Conservation (phyloP, 1,140 invertebrate genomes). For the Eriocheir sinensis region DNA sequence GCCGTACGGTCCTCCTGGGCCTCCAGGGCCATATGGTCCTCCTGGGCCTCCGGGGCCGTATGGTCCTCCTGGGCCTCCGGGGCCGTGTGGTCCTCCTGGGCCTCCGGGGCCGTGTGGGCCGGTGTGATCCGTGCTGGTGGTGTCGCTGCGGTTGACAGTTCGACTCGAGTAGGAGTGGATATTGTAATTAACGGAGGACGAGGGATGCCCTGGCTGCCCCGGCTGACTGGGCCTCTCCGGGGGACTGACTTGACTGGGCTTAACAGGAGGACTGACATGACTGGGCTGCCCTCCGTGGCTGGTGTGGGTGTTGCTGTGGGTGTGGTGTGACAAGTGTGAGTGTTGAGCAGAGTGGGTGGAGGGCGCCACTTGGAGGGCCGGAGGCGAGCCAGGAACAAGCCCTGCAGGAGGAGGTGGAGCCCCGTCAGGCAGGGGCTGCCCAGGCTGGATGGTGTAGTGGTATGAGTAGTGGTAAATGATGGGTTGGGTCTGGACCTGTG, state of each 20-base stretch:
- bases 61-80: constrained; percentile 50
- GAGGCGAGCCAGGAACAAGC: constrained; percentile 47
- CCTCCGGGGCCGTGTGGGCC: constrained; percentile 56
- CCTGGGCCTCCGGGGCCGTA: constrained; percentile 63
- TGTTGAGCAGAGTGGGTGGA: constrained; percentile 19
- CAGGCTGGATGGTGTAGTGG: constrained; percentile 79
- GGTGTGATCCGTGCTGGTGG: constrained; percentile 45
- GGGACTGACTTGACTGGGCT: constrained; percentile 55
- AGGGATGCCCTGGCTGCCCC: constrained; percentile 40
- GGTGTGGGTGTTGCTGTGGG: constrained; percentile 40
- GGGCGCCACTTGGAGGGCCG: constrained; percentile 76
- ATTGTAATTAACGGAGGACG: constrained; percentile 60
- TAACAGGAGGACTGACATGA: background rate
- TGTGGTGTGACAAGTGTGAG: constrained; percentile 54
- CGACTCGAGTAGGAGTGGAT: constrained; percentile 46
- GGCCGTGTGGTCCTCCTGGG: constrained; percentile 52
- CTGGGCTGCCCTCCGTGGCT: constrained; percentile 28
- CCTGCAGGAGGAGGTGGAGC: constrained; percentile 74
- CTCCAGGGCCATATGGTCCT: constrained; percentile 2
- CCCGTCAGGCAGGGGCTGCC: constrained; percentile 77
- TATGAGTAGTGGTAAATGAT: constrained; percentile 79
- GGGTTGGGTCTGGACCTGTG: constrained; percentile 72
- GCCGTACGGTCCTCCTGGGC: constrained; percentile 36
- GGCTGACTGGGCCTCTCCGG: constrained; percentile 42
- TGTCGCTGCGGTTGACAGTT: constrained; percentile 60